Conservation (phyloP, 2,888 invertebrate genomes). For the Rapana venosa region DNA sequence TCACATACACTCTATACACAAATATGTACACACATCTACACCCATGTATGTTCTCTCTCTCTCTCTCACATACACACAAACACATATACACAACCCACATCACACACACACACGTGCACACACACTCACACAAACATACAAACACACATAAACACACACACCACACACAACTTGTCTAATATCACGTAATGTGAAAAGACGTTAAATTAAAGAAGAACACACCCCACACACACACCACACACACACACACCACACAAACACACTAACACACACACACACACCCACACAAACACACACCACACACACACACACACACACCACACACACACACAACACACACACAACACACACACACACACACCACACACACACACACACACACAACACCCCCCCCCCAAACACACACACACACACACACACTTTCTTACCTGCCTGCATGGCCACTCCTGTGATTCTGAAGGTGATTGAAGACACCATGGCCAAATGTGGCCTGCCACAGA, state of each 20-base stretch:
- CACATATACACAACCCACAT: neutral
- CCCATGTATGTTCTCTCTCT: no score
- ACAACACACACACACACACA: neutral
- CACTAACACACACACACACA: neutral
- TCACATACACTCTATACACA: no score
- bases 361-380: no score
- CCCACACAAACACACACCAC: neutral
- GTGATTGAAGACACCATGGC: slow-evolving; percentile 1
- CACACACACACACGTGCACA: neutral
- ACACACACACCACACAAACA: neutral
- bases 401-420: neutral
- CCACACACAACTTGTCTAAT: no score
- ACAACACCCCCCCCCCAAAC: no score
- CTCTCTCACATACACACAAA: neutral
- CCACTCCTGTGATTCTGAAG: neutral
- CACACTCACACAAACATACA: neutral
- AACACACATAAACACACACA: no score
- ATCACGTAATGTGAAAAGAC: no score
- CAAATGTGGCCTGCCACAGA: neutral
- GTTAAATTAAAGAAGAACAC: no score
- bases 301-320: no score
- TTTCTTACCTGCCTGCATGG: slow-evolving; percentile 45
- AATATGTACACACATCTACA: no score
- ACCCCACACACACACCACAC: no score
- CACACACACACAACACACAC: no score